Percentiles rank a stretch among this genome's conserved stretches.
phyloP scores from a whole-genome alignment of 2,888 invertebrate genomes.

The Colletes collaris region DNA sequence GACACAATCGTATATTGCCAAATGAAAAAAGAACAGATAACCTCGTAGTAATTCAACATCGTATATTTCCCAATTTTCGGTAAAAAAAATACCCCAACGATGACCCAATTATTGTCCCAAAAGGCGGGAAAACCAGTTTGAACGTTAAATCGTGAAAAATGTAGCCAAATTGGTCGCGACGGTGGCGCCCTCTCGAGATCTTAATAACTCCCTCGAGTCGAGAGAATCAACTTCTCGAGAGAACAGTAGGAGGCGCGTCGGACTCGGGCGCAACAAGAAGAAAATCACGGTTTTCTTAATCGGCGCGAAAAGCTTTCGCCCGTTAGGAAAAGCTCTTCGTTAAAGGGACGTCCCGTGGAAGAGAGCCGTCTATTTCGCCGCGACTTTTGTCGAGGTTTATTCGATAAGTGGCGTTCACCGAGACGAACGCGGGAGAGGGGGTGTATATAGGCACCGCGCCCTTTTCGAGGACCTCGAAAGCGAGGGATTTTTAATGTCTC shows the following conservation, averaged over 20 bases:
- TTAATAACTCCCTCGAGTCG: too few relatives aligned
- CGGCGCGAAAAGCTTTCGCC: conserved; percentile 50
- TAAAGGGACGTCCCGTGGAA: conserved; percentile 16
- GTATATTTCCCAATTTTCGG: too few relatives aligned
- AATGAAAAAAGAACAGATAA: too few relatives aligned
- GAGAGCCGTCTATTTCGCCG: conserved; percentile 49
- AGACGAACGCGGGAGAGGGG: neutral
- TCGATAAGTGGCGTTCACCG: conserved; percentile 62
- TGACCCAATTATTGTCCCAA: too few relatives aligned
- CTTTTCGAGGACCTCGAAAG: conserved; percentile 57
- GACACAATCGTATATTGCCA: too few relatives aligned
- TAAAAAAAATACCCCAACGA: too few relatives aligned
- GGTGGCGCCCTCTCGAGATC: too few relatives aligned
- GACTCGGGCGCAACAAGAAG: conserved; percentile 10
- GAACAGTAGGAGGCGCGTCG: conserved; percentile 29
- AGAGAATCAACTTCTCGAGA: neutral
- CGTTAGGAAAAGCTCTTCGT: conserved; percentile 49
- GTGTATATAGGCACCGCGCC: conserved; percentile 43
- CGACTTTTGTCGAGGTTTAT: conserved; percentile 65
- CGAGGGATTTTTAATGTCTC: conserved; percentile 70
- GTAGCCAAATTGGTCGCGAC: too few relatives aligned
- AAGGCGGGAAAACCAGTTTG: too few relatives aligned
- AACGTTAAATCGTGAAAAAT: too few relatives aligned
- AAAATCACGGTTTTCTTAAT: conserved; percentile 14
- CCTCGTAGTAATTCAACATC: too few relatives aligned